Base-by-base conservation (phyloP, 2,888 invertebrate species). In the Athrips mouffetella region DNA sequence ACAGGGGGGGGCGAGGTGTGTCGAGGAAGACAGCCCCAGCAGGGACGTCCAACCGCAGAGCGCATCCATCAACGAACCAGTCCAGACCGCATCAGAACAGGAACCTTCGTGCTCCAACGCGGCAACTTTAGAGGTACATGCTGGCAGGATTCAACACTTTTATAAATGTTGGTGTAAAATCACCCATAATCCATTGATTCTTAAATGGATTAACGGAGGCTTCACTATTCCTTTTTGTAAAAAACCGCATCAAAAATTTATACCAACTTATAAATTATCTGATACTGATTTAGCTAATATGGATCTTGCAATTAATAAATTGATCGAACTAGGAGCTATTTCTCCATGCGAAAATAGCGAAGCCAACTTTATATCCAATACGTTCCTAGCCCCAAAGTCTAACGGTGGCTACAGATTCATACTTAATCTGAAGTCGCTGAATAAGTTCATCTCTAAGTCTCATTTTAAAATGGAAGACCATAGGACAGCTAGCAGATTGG, bases 401-500 rank as follows among this genome's bases (percentile, higher is more conserved):
- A 39, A 39, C n/a, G 39, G 39, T 1, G 27, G 49, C 4, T 30
- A 49, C 30, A 11, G 45, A 3, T 54, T 65, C 37, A 62, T 63
- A 42, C 49, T 62, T 21, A 62, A 60, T 44, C 44, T 62, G 30
- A 62, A 61, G 52, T 18, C 30, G 5, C 37, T 65, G 4, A 62
- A 63, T 23, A 40, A 49, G 31, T 64, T 49, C 35, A 41, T 66
- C 13, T 15, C 18, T 8, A 42, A 53, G 5, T 30, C 53, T 18
- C 63, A 65, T 51, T 65, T 67, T 41, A 62, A 67, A 52, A 50
- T 63, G 31, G 44, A 44, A 18, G 31, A 44, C 13, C 8, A 20
- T 25, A n/a, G 44, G 0, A 44, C 44, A 3, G 44, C 44, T 1
- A 3, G 15, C 1, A 44, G 20, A 10, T 13, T 44, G 13, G 3